Conservation (phyloP, 2,113 vertebrate species). For the Nycticorax nycticorax region DNA sequence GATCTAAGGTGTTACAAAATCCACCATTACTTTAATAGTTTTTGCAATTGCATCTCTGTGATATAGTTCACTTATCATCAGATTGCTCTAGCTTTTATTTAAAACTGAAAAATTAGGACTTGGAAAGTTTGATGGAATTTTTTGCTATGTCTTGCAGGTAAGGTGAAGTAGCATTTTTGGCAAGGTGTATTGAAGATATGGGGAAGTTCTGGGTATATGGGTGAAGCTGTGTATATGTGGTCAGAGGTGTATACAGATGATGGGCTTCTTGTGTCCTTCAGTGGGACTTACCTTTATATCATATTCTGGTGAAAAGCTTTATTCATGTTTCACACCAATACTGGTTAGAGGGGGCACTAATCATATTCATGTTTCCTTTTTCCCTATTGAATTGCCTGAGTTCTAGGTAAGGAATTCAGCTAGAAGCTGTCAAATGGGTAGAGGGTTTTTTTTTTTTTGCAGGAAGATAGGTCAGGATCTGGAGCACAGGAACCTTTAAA, state of each 20-base stretch:
- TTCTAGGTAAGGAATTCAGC: not conserved
- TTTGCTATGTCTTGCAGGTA: not conserved
- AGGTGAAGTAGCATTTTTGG: not conserved
- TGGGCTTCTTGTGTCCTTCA: not conserved
- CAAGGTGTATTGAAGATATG: not conserved
- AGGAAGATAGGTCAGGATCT: not conserved
- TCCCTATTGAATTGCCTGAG: not conserved
- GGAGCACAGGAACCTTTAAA: not conserved
- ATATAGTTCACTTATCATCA: not conserved
- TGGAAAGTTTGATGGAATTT: not conserved
- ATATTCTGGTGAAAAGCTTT: not conserved
- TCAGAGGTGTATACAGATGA: not conserved
- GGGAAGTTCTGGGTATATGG: not conserved
- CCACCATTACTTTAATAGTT: not conserved
- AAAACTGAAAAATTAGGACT: not conserved
- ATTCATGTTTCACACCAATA: not conserved
- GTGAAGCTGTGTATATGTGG: not conserved
- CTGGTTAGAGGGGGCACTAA: not conserved
- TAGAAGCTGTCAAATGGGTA: not conserved
- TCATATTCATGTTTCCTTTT: not conserved
- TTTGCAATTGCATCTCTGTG: not conserved
- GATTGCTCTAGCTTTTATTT: not conserved
- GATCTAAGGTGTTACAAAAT: slow-evolving; percentile 15
- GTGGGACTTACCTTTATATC: not conserved
- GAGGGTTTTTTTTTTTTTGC: not conserved